Percentiles rank a stretch among this genome's conserved stretches.
Evolutionary conservation across 2,113 vertebrate species (phyloP).

Genomic region (Cheilinus undulatus): DNA sequence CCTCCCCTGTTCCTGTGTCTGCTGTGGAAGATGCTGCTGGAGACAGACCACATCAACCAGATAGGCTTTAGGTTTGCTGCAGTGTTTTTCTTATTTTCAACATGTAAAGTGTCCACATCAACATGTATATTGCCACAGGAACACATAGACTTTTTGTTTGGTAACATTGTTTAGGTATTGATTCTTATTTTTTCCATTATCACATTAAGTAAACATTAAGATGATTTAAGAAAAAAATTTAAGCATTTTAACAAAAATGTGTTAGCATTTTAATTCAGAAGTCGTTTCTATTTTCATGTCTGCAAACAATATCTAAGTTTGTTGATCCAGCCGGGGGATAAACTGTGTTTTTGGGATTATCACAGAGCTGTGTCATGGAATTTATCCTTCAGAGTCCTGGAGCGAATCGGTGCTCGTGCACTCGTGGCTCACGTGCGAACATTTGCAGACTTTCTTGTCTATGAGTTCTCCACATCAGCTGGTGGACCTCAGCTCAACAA

Average conservation of each 20-base stretch:
- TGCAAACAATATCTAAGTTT: constrained; percentile 22
- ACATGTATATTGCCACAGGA: background rate
- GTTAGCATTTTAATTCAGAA: no score
- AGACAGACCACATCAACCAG: constrained; percentile 98
- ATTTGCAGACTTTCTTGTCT: constrained; percentile 98
- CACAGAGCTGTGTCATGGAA: background rate
- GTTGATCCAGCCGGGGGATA: constrained; percentile 24
- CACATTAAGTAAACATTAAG: no score
- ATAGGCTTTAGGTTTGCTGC: constrained; percentile 92
- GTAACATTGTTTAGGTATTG: background rate
- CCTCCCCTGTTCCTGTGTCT: constrained; percentile 96
- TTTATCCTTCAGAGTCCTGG: constrained; percentile 87
- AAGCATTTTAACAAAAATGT: no score
- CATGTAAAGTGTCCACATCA: no score
- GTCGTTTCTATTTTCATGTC: no score
- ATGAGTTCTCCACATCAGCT: constrained; percentile 97
- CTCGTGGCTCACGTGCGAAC: constrained; percentile 97
- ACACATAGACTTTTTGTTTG: background rate
- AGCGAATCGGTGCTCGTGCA: constrained; percentile 95
- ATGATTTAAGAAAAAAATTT: no score
- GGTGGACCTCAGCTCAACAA: constrained; percentile 99
- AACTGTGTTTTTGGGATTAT: background rate
- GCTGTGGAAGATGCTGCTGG: constrained; percentile 98
- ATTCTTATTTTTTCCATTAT: no score
- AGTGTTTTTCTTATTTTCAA: background rate